Conservation (phyloP, 2,113 vertebrate genomes). For the Toxotes jaculatrix region DNA sequence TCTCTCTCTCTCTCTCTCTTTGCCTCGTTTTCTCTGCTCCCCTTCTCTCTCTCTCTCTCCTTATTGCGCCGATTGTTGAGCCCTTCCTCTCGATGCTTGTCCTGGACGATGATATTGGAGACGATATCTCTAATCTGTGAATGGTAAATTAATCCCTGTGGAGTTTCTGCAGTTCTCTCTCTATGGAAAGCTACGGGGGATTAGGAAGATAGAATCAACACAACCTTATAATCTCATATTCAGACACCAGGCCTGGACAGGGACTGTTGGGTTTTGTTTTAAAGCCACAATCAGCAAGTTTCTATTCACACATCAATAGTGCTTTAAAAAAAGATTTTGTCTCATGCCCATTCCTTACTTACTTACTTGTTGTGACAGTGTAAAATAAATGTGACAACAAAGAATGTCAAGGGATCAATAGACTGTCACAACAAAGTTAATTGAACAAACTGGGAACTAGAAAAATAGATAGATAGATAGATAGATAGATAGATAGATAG, state of each 20-base stretch:
- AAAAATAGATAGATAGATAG: slow-evolving; percentile 27
- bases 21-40: neutral
- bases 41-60: slow-evolving; percentile 31
- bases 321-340: neutral
- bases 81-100: slow-evolving; percentile 59
- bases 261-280: slow-evolving; percentile 60
- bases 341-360: neutral
- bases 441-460: slow-evolving; percentile 70
- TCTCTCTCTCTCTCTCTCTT: slow-evolving; percentile 13
- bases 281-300: slow-evolving; percentile 66
- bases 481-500: slow-evolving; percentile 32
- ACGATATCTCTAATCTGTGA: slow-evolving; percentile 78
- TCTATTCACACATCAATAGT: slow-evolving; percentile 38
- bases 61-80: slow-evolving; percentile 50
- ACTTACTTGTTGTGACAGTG: neutral
- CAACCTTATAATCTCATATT: slow-evolving; percentile 74
- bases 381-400: neutral
- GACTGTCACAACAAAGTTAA: slow-evolving; percentile 63
- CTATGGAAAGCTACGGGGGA: slow-evolving; percentile 71
- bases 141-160: slow-evolving; percentile 79
- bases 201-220: slow-evolving; percentile 80
- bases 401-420: slow-evolving; percentile 56
- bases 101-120: slow-evolving; percentile 72
- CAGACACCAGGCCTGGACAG: slow-evolving; percentile 65
- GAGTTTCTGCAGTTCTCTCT: slow-evolving; percentile 68